These are phyloP conservation scores for Eupithecia vulgata DNA, from an alignment of 2,888 invertebrate genomes.

Conservation along the genomic window DNA sequence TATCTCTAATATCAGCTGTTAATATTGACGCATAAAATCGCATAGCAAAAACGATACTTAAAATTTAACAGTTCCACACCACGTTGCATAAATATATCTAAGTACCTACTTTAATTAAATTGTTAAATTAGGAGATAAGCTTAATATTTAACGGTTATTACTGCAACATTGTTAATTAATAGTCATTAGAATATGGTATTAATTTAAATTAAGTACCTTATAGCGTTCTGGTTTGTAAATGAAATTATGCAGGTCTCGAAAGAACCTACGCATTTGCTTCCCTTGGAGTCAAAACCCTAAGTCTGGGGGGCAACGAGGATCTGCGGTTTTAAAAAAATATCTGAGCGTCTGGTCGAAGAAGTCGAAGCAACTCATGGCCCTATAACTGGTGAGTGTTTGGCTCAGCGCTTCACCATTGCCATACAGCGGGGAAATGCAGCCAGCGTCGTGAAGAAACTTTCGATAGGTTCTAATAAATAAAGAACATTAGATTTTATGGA, in stretches of 20 bases:
- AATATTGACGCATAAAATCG: neutral
- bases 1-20: neutral
- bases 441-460: neutral
- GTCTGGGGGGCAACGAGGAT: neutral
- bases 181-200: slow-evolving; percentile 46
- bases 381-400: neutral
- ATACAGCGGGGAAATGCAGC: neutral
- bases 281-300: neutral
- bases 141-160: slow-evolving; percentile 32
- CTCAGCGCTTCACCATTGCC: neutral
- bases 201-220: neutral
- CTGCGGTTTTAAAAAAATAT: neutral
- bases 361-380: neutral
- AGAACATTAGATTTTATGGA: too few relatives aligned
- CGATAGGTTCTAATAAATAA: neutral
- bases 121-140: slow-evolving; percentile 19
- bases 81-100: neutral
- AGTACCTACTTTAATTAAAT: neutral
- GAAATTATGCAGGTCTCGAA: neutral
- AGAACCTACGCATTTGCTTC: neutral
- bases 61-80: neutral
- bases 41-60: neutral
- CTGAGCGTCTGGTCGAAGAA: neutral
- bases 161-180: slow-evolving; percentile 29
- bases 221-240: neutral